Percentiles rank a stretch among this genome's conserved stretches.
These are phyloP conservation scores for Acanthornis magna DNA, from an alignment of 2,797 vertebrate genomes.

Conservation along the genomic window DNA sequence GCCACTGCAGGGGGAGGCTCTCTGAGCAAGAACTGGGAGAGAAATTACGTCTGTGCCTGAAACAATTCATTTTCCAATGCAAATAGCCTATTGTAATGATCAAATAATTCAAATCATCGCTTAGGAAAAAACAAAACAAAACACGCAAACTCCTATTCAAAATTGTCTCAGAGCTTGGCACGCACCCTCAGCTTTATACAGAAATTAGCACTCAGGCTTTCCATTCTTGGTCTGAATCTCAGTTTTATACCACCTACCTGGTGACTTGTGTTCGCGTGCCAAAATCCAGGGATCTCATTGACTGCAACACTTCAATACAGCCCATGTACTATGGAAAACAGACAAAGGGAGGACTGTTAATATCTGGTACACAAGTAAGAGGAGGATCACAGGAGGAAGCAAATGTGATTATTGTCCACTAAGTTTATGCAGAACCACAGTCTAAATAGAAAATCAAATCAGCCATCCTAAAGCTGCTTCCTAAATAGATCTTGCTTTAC, in stretches of 20 bases:
- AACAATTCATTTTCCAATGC: not conserved
- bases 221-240: not conserved
- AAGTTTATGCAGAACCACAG: not conserved
- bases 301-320: slow-evolving; percentile 90
- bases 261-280: slow-evolving; percentile 90
- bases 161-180: not conserved
- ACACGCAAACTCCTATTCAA: not conserved
- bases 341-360: slow-evolving; percentile 1
- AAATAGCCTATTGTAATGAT: slow-evolving; percentile 15
- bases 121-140: not conserved
- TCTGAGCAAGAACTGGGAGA: not conserved
- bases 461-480: not conserved
- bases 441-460: slow-evolving; percentile 31
- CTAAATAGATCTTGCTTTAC: slow-evolving; percentile 9
- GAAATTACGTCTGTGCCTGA: not conserved
- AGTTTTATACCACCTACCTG: slow-evolving; percentile 77
- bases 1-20: not conserved
- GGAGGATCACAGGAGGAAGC: not conserved
- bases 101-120: not conserved
- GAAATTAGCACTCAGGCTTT: not conserved
- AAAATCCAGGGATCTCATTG: slow-evolving; percentile 93
- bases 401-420: not conserved
- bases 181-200: not conserved
- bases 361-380: not conserved
- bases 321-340: slow-evolving; percentile 86